Base-by-base conservation (phyloP, 2,113 vertebrate species). In the Paedocypris sp. region DNA sequence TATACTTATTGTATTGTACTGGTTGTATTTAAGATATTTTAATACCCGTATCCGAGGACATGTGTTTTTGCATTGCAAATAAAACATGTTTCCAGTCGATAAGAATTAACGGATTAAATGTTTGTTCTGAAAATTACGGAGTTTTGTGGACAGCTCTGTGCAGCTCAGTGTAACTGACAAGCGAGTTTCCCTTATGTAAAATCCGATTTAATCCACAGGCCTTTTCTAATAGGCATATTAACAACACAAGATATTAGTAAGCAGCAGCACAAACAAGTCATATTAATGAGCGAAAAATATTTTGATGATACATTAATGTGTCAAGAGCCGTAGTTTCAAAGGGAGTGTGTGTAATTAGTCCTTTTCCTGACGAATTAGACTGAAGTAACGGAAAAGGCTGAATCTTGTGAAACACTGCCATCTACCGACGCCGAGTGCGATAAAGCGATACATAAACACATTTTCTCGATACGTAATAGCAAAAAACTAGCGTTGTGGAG, bases 241-340 rank as follows among this genome's bases (percentile, higher is more conserved):
- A 67, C 56, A 64, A 57, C 64, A 67, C 64, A 65, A 68, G 62
- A 63, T 62, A 72, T 65, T 72, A 68, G 57, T 52, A 65, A 65
- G 57, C 59, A 64, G 52, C 52, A 68, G 56, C 58, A 65, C 62
- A 72, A 72, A 72, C 70, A 72, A 72, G 61, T 72, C 70, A 68
- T 59, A 72, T 72, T 72, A 72, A 72, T 72, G 70, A 72, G 69
- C 42, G 70, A 68, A 72, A 66, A 72, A 72, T 72, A 68, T 72
- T 72, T 72, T 72, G 70, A 72, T 72, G 70, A 68, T 72, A 68
- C 61, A 72, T 68, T 72, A 72, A 72, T 62, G 70, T 72, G 70
- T 72, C 70, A 72, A 68, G 66, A 60, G 66, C 67, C 62, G 60
- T 60, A 39, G 52, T 57, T 72, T 72, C 61, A 68, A 35, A 66